Conservation (phyloP, 1,140 invertebrate species). For the Sitobion miscanthi region DNA sequence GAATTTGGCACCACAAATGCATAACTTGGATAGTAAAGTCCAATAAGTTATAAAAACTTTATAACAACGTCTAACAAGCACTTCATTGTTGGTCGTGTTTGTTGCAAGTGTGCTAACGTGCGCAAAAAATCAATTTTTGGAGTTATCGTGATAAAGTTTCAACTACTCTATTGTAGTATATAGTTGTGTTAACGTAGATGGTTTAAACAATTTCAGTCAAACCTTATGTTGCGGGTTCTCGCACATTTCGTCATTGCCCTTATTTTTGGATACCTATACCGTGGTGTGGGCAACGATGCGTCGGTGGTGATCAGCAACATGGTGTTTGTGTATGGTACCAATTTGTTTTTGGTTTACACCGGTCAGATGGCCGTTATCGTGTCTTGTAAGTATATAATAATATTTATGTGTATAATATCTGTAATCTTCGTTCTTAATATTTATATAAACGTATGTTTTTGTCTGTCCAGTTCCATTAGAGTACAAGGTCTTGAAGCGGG, state of each 20-base stretch:
- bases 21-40: no score
- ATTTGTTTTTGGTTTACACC: conserved; percentile 89
- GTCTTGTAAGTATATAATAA: conserved; percentile 78
- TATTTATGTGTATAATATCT: not conserved
- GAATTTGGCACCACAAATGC: not conserved
- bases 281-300: conserved; percentile 83
- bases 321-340: conserved; percentile 88
- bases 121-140: not conserved
- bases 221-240: conserved; percentile 70
- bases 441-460: not conserved
- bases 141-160: not conserved
- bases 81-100: not conserved
- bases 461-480: conserved; percentile 77
- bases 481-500: conserved; percentile 82
- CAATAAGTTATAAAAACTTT: not conserved
- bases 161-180: not conserved
- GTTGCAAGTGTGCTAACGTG: not conserved
- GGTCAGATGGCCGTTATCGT: conserved; percentile 95
- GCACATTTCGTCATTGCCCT: conserved; percentile 84
- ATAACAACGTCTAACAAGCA: not conserved
- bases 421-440: not conserved
- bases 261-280: conserved; percentile 88
- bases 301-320: conserved; percentile 87
- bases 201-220: conserved; percentile 57
- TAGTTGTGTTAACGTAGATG: not conserved